Percentiles rank a stretch among this genome's conserved stretches.
Evolutionary conservation across 1,140 invertebrate genomes (phyloP).

Genomic region (Ceratosolen fusciceps): DNA sequence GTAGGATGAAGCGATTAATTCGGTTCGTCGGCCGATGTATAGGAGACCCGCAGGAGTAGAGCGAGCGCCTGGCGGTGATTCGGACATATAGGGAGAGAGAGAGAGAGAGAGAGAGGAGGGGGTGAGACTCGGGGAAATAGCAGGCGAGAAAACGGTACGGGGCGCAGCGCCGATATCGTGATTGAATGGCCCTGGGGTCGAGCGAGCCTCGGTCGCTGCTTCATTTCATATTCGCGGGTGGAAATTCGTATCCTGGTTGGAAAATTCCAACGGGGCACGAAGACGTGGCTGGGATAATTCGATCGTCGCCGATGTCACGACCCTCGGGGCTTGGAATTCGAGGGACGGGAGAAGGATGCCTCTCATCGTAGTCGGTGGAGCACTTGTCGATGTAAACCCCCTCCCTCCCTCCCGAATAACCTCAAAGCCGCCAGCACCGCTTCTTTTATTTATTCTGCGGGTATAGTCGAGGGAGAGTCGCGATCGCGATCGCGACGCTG

Average conservation of each 20-base stretch:
- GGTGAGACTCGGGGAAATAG: too few species aligned
- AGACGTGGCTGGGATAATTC: neutral
- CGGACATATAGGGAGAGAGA: too few species aligned
- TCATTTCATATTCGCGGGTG: neutral
- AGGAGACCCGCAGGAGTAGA: too few species aligned
- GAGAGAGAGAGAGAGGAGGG: too few species aligned
- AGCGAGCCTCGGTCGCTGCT: neutral
- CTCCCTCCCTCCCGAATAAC: too few species aligned
- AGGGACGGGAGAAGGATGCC: too few species aligned
- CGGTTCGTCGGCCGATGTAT: neutral
- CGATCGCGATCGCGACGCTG: too few species aligned
- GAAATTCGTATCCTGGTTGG: neutral
- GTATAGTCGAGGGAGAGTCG: too few species aligned
- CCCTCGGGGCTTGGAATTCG: neutral
- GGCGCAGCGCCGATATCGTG: neutral
- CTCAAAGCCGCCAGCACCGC: too few species aligned
- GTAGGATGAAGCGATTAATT: slow-evolving; percentile 18
- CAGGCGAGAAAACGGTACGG: neutral
- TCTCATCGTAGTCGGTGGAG: neutral
- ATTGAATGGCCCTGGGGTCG: neutral
- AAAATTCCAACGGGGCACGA: neutral
- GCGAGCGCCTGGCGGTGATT: too few species aligned
- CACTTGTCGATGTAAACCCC: too few species aligned
- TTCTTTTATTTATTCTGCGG: too few species aligned
- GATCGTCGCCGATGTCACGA: neutral